phyloP scores from a whole-genome alignment of 2,113 vertebrate genomes.

The Embiotoca jacksoni region DNA sequence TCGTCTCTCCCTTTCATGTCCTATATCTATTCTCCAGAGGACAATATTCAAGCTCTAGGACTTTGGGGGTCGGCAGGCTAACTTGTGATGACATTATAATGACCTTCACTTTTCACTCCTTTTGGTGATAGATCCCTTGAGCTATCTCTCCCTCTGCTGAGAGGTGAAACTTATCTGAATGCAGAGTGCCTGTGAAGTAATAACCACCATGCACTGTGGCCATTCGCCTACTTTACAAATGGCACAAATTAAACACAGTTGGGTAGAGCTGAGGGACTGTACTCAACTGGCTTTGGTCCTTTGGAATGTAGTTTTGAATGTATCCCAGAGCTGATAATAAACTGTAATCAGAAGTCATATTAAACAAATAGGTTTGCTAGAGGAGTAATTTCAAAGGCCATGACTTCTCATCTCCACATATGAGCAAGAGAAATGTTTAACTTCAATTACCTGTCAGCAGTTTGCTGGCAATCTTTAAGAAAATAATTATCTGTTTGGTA shows the following conservation, averaged over 20 bases:
- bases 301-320: conserved; percentile 72
- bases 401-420: conserved; percentile 33
- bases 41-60: conserved; percentile 65
- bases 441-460: too few relatives aligned
- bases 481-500: too few relatives aligned
- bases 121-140: conserved; percentile 74
- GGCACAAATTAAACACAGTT: conserved; percentile 60
- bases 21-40: conserved; percentile 52
- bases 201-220: conserved; percentile 78
- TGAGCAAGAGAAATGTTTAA: neutral
- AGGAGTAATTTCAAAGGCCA: conserved; percentile 55
- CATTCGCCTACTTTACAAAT: conserved; percentile 76
- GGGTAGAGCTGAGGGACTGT: conserved; percentile 56
- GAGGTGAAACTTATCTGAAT: conserved; percentile 80
- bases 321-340: conserved; percentile 70
- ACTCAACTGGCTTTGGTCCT: conserved; percentile 72
- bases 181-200: conserved; percentile 79
- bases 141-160: conserved; percentile 80
- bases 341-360: conserved; percentile 52
- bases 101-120: conserved; percentile 79
- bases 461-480: too few relatives aligned
- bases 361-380: conserved; percentile 48
- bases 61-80: conserved; percentile 61
- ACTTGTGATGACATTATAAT: conserved; percentile 82
- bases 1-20: conserved; percentile 62